Percentiles rank a stretch among this genome's conserved stretches.
These are phyloP conservation scores for Podarcis muralis DNA, from an alignment of 2,113 vertebrate species.

Conservation along the genomic window DNA sequence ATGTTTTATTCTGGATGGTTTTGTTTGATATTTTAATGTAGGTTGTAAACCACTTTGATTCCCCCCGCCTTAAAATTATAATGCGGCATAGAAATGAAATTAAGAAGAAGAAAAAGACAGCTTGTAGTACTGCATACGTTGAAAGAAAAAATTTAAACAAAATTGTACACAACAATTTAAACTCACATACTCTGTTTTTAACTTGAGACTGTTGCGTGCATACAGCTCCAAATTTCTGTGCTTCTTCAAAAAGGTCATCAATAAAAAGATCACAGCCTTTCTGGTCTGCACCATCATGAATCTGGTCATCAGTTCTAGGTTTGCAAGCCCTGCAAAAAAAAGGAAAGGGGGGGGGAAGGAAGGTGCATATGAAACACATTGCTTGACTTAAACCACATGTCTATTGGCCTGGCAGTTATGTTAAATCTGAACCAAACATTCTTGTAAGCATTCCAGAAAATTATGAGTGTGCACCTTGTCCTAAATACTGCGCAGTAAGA, in stretches of 20 bases:
- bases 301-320: conserved; percentile 47
- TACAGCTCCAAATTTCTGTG: conserved; percentile 71
- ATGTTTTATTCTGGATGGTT: too few species aligned
- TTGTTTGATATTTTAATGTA: too few species aligned
- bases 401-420: neutral
- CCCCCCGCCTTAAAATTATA: too few species aligned
- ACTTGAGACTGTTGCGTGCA: conserved; percentile 63
- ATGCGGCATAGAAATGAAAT: too few species aligned
- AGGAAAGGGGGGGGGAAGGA: neutral
- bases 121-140: neutral
- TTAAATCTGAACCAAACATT: neutral
- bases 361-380: neutral
- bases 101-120: too few species aligned
- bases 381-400: neutral
- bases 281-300: conserved; percentile 54
- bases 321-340: conserved; percentile 71
- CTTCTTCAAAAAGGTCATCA: conserved; percentile 78
- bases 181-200: conserved; percentile 69
- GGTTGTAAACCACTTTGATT: too few species aligned
- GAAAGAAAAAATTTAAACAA: too few species aligned
- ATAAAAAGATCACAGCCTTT: conserved; percentile 70
- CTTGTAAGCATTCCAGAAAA: neutral
- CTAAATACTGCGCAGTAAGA: neutral
- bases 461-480: neutral
- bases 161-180: neutral